Base-by-base conservation (phyloP, 1,140 invertebrate genomes). In the Drosophila prosaltans region DNA sequence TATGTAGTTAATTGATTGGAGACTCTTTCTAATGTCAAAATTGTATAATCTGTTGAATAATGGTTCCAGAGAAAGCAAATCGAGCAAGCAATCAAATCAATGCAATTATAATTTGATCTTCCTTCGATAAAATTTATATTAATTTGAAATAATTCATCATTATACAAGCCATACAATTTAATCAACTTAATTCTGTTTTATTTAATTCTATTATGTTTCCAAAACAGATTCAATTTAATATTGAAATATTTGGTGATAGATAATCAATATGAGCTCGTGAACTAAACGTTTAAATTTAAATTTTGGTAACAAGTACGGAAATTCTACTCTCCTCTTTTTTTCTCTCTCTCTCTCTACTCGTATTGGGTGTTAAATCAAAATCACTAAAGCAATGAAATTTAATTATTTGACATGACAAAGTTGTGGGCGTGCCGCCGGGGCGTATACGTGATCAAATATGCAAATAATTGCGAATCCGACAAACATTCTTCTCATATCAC, bases 391-490 rank as follows among this genome's bases (percentile, higher is more conserved):
- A 30, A 67, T 61, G 45, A 57, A 70, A 77, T 77, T 69, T 62
- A 65, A 80, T 72, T 80, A 77, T 69, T 72, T 80, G 63, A 67
- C 57, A 48, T 39, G 54, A 30, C 43, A 64, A 60, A 40, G 57
- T 40, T 62, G 39, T 61, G 21, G 51, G 51, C 58, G 62, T 55
- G 11, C 16, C 51, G 39, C 30, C 28, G 72, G 48, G 69, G 45
- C 81, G 69, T 43, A 69, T 75, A 86, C 79, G 72, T 74, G 80
- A 88, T 77, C 71, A 70, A 75, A 78, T 72, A 85, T 85, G 74
- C 76, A 86, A 86, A 86, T 86, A 80, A 82, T 82, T 86, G 65
- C 62, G 71, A 86, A 86, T 26, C 45, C 45, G 76, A 61, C 61
- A 73, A 86, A 73, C 32, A 63, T 41, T 55, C 48, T 60, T 60